These are phyloP conservation scores for Lycia hirtaria DNA, from an alignment of 2,888 invertebrate genomes.

Conservation along the genomic window DNA sequence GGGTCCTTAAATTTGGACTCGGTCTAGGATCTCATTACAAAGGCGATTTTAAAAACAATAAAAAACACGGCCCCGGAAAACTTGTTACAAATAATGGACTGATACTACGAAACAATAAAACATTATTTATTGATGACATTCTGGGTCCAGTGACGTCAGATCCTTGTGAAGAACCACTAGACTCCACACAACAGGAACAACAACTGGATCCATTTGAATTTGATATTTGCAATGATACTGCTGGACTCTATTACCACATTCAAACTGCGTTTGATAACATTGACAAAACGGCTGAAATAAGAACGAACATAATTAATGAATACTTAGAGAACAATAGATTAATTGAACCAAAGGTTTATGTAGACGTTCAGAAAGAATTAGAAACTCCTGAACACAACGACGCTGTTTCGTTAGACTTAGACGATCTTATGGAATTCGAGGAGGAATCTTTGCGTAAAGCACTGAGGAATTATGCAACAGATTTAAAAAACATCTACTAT, in stretches of 20 bases:
- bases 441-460: slow-evolving; percentile 74
- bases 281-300: slow-evolving; percentile 61
- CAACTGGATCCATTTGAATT: slow-evolving; percentile 56
- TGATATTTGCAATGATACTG: slow-evolving; percentile 66
- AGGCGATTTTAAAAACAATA: slow-evolving; percentile 83
- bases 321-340: slow-evolving; percentile 63
- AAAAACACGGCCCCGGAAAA: slow-evolving; percentile 84
- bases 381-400: slow-evolving; percentile 21
- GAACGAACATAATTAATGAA: slow-evolving; percentile 58
- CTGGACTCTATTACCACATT: slow-evolving; percentile 77
- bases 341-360: slow-evolving; percentile 34
- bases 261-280: slow-evolving; percentile 68
- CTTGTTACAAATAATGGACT: slow-evolving; percentile 85
- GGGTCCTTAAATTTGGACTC: slow-evolving; percentile 77
- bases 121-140: slow-evolving; percentile 83
- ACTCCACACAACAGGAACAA: slow-evolving; percentile 39
- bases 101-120: slow-evolving; percentile 69
- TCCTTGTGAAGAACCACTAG: slow-evolving; percentile 35
- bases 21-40: slow-evolving; percentile 83
- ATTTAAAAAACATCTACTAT: slow-evolving; percentile 80
- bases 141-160: slow-evolving; percentile 56
- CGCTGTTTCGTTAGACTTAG: slow-evolving; percentile 45
- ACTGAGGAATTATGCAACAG: slow-evolving; percentile 73
- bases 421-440: slow-evolving; percentile 70
- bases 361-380: slow-evolving; percentile 38